Conservation (phyloP, 1,140 invertebrate species). For the Cheumatopsyche charites region DNA sequence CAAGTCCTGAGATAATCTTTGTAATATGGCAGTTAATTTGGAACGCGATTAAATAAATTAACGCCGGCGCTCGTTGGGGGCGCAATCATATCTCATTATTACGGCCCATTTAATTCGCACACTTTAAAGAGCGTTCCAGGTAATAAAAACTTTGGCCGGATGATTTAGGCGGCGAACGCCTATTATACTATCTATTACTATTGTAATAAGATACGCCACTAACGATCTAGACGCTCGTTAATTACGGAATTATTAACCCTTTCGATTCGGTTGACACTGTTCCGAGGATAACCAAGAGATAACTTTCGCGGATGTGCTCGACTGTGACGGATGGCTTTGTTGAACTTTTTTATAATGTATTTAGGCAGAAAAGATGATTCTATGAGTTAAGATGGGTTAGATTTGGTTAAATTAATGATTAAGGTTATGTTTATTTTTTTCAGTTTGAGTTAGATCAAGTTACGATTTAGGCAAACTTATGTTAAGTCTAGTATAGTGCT, state of each 20-base stretch:
- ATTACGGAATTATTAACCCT: conserved; percentile 22
- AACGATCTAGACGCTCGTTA: conserved; percentile 4
- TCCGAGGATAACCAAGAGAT: no score
- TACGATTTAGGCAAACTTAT: no score
- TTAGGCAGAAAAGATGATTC: no score
- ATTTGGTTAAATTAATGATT: no score
- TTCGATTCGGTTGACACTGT: neutral
- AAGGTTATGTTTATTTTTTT: no score
- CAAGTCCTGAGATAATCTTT: conserved; percentile 45
- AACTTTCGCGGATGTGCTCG: no score
- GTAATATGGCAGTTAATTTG: conserved; percentile 47
- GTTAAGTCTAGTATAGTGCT: no score
- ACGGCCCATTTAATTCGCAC: conserved; percentile 49
- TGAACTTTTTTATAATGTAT: no score
- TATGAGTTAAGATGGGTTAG: no score
- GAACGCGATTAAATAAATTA: conserved; percentile 47
- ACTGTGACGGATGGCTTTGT: no score
- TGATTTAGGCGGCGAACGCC: neutral
- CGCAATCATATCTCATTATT: conserved; percentile 49
- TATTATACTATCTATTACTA: neutral
- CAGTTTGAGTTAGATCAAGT: no score
- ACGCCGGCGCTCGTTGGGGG: conserved; percentile 37
- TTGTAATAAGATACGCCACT: conserved; percentile 14
- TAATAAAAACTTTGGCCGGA: conserved; percentile 42
- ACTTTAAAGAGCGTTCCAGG: conserved; percentile 44